Evolutionary conservation across 2,113 vertebrate species (phyloP).

Genomic region (rat (Rattus norvegicus)): DNA sequence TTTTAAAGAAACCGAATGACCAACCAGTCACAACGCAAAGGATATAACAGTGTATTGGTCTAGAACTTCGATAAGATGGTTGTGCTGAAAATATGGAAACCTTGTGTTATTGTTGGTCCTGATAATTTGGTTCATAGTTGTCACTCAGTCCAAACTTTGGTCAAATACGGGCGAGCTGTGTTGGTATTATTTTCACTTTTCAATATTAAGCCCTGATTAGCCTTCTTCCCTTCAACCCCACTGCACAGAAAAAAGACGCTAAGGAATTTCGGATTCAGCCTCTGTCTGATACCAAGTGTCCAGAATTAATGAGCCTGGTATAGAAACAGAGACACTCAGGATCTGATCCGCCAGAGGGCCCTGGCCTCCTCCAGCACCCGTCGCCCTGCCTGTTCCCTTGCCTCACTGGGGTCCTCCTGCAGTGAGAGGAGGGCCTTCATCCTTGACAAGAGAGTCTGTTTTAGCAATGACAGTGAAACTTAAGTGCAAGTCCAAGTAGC

Average conservation of each 20-base stretch:
- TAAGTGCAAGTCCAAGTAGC: not conserved
- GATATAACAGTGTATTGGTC: not conserved
- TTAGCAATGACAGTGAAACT: not conserved
- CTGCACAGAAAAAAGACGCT: not conserved
- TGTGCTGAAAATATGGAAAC: conserved; percentile 33
- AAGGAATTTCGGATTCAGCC: not conserved
- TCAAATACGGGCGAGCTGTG: conserved; percentile 20
- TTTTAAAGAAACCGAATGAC: not conserved
- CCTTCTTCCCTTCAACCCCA: not conserved
- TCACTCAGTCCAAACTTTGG: conserved; percentile 23
- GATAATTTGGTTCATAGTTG: conserved; percentile 37
- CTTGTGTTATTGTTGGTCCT: conserved; percentile 37
- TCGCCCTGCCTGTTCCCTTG: not conserved
- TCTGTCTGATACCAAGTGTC: conserved; percentile 20
- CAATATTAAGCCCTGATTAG: not conserved
- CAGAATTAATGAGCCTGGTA: conserved; percentile 26
- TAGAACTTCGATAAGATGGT: conserved; percentile 22
- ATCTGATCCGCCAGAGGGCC: not conserved
- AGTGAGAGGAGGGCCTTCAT: not conserved
- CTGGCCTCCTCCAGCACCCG: not conserved
- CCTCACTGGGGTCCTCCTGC: not conserved
- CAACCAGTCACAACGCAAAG: not conserved
- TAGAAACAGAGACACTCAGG: not conserved
- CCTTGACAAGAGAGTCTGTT: not conserved
- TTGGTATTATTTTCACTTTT: conserved; percentile 50